phyloP scores from a whole-genome alignment of 2,797 vertebrate species.

The Capromys pilorides region DNA sequence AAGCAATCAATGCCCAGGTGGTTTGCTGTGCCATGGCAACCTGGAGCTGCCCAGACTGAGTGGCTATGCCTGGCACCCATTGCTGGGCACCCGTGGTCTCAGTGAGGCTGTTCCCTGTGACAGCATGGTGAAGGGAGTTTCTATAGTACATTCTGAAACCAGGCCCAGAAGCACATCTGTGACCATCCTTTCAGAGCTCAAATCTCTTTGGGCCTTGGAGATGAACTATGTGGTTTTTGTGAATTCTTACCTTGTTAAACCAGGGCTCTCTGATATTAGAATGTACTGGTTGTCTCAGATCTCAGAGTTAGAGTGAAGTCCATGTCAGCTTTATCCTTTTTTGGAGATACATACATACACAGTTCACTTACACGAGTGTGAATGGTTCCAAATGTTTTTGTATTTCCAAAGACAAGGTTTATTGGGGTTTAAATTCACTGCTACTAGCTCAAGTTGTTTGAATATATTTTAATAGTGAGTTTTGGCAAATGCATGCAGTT shows the following conservation, averaged over 20 bases:
- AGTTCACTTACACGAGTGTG: neutral
- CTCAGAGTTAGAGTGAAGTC: neutral
- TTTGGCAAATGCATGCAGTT: neutral
- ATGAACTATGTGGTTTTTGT: neutral
- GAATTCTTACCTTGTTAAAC: neutral
- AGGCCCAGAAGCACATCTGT: neutral
- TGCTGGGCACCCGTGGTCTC: neutral
- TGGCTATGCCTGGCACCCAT: neutral
- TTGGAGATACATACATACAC: neutral
- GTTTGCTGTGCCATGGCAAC: neutral
- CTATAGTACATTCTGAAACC: neutral
- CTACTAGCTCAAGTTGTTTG: neutral
- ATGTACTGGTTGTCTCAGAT: neutral
- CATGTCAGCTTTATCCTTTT: slow-evolving; percentile 2
- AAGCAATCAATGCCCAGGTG: neutral
- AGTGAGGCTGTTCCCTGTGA: too few species aligned
- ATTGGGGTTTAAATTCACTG: slow-evolving; percentile 11
- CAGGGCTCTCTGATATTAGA: neutral
- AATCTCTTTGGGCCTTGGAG: neutral
- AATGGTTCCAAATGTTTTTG: neutral
- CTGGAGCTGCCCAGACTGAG: neutral
- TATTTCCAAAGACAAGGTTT: neutral
- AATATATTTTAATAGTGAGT: neutral
- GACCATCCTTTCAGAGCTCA: neutral
- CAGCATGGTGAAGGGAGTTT: neutral